phyloP scores from a whole-genome alignment of 1,140 invertebrate genomes.

The Luehdorfia chinensis region DNA sequence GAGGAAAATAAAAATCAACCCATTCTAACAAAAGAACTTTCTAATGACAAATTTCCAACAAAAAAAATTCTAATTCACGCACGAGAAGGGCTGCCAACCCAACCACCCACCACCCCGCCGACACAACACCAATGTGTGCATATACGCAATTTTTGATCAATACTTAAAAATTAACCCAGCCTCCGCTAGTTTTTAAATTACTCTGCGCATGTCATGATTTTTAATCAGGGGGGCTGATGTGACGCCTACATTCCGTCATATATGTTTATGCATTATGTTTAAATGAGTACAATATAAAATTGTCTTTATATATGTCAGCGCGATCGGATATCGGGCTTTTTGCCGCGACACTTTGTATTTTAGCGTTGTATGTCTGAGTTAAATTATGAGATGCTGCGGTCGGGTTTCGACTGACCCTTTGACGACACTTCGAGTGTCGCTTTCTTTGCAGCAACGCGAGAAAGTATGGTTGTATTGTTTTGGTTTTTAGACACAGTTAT shows the following conservation, averaged over 20 bases:
- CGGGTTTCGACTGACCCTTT: too few species aligned
- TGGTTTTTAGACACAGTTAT: too few species aligned
- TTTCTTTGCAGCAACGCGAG: too few species aligned
- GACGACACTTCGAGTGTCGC: too few species aligned
- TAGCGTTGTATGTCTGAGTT: too few species aligned
- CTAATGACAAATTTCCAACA: conserved; percentile 63
- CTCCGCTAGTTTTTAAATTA: conserved; percentile 72
- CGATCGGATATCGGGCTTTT: conserved; percentile 31
- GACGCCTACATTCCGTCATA: conserved; percentile 51
- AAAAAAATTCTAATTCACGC: conserved; percentile 67
- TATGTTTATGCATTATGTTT: conserved; percentile 48
- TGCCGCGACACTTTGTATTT: conserved; percentile 3
- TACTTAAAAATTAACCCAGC: conserved; percentile 74
- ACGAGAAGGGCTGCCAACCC: conserved; percentile 22
- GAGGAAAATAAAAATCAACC: conserved; percentile 19
- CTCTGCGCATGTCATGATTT: conserved; percentile 69
- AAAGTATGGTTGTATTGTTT: too few species aligned
- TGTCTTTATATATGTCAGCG: conserved; percentile 37
- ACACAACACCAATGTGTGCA: conserved; percentile 30
- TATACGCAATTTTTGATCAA: conserved; percentile 73
- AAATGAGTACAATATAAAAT: conserved; percentile 35
- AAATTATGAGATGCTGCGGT: too few species aligned
- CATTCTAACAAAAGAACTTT: conserved; percentile 37
- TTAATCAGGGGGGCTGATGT: conserved; percentile 33
- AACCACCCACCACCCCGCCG: conserved; percentile 17